Evolutionary conservation across 1,140 invertebrate genomes (phyloP).

Genomic region (Penaeus indicus): DNA sequence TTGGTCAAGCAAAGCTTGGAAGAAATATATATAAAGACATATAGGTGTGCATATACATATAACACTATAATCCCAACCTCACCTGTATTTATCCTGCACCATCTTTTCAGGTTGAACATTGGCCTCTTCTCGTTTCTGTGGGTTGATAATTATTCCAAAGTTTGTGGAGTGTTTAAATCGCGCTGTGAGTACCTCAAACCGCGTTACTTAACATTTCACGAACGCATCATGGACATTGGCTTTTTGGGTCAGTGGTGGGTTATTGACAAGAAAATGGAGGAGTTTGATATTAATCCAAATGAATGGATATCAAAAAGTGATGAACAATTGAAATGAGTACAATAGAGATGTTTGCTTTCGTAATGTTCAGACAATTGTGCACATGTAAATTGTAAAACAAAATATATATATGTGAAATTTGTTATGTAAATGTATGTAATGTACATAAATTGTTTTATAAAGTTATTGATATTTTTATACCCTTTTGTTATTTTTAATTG

Average conservation of each 20-base stretch:
- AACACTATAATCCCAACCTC: neutral
- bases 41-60: neutral
- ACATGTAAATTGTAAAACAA: too few relatives aligned
- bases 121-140: constrained; percentile 70
- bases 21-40: too few relatives aligned
- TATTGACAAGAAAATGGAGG: constrained; percentile 70
- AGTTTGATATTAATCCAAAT: constrained; percentile 72
- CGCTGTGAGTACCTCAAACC: constrained; percentile 70
- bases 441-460: too few relatives aligned
- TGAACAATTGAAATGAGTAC: neutral
- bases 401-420: too few relatives aligned
- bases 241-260: constrained; percentile 70
- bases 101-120: constrained; percentile 66
- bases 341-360: neutral
- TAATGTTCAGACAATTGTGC: too few relatives aligned
- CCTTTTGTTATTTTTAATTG: too few relatives aligned
- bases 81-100: neutral
- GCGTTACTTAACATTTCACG: constrained; percentile 66
- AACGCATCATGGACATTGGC: constrained; percentile 71
- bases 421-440: too few relatives aligned
- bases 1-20: too few relatives aligned
- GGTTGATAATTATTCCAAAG: constrained; percentile 68
- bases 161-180: constrained; percentile 69
- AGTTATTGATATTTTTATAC: too few relatives aligned
- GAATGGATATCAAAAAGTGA: constrained; percentile 68